These are phyloP conservation scores for Linepithema humile DNA, from an alignment of 1,140 invertebrate genomes.

Conservation along the genomic window DNA sequence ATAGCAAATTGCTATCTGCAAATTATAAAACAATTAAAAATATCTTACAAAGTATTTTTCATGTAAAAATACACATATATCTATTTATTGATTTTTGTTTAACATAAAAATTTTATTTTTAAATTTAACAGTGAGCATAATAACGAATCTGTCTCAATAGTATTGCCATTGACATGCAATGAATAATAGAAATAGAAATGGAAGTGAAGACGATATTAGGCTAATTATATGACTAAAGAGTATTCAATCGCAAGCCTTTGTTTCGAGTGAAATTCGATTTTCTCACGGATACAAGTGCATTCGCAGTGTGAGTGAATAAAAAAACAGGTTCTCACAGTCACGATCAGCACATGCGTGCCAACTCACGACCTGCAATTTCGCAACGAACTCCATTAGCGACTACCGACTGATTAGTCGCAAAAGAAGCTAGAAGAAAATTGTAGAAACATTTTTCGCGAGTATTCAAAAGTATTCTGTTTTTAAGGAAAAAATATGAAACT, in stretches of 20 bases:
- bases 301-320: background rate
- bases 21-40: background rate
- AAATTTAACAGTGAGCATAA: background rate
- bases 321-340: slow-evolving; percentile 30
- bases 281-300: slow-evolving; percentile 49
- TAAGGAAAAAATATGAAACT: background rate
- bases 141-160: background rate
- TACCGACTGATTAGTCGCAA: slow-evolving; percentile 5
- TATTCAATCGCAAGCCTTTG: slow-evolving; percentile 1
- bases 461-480: background rate
- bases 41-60: background rate
- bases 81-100: background rate
- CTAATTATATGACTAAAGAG: too few species aligned
- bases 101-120: background rate
- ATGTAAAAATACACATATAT: background rate
- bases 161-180: background rate
- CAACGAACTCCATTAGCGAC: slow-evolving; percentile 10
- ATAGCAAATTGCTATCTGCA: too few species aligned
- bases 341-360: slow-evolving; percentile 39
- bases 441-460: background rate
- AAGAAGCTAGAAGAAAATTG: background rate
- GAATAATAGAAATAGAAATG: background rate
- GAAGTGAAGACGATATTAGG: too few species aligned
- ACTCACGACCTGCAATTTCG: background rate
- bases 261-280: slow-evolving; percentile 4